Base-by-base conservation (phyloP, 2,113 vertebrate species). In the Cynopterus brachyotis region DNA sequence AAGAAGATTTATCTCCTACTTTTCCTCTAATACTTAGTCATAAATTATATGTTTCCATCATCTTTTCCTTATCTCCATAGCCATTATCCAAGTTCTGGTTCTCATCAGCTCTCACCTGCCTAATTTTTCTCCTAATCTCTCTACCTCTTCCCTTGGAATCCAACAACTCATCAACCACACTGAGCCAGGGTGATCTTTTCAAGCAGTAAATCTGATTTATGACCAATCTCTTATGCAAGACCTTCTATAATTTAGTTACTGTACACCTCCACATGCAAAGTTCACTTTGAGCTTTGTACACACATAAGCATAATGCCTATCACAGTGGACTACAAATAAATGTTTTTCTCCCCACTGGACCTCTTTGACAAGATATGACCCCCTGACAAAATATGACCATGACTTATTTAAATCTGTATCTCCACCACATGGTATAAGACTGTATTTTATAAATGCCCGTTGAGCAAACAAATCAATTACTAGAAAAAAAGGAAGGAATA, bases 381-480 rank as follows among this genome's bases (percentile, higher is more conserved):
- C 35, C 32, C 22, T 83, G 32, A 64, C 32, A 95, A 76, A 22
- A 42, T n/a, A 84, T 3, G 35, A 62, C n/a, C n/a, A 76, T 22
- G 32, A 86, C 12, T 95, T 86, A 86, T 17, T 76, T 87, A 47
- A 4, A 60, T 37, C 28, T 89, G 12, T 91, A 88, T 79, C 47
- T 89, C 42, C 0, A 94, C 37, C 73, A 53, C 15, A 11, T 75
- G 30, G 55, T 28, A 84, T 6, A 72, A 76, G 45, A 67, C 12
- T 73, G 16, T n/a, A 73, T 32, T 66, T 92, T 19, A 70, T 19
- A 93, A 80, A 73, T 55, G 12, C 5, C 20, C 73, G 22, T 28
- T 95, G 24, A 94, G 35, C 83, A 79, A 97, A 87, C 11, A 83
- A 76, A 85, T 60, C 30, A 87, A 42, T 76, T 90, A 94, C 1